Evolutionary conservation across 1,140 invertebrate species (phyloP), one percentile per base, ranked within the genome.

Genomic region (Phthorimaea operculella): DNA sequence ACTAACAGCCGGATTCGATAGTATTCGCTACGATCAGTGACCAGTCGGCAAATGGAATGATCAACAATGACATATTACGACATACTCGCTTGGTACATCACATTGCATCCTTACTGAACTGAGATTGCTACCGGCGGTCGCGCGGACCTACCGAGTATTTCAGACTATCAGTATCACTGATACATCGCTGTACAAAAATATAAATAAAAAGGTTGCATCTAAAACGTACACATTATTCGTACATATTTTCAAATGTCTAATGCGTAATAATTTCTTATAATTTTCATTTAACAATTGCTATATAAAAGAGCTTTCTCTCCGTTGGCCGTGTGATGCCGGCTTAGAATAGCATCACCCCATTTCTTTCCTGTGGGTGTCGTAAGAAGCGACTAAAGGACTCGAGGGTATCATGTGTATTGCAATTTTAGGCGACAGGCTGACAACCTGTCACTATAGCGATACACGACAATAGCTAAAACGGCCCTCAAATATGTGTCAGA

Each of bases 1-100:
- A 28, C 21, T 28, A 28, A 28, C 21, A 28, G 21, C 21, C 21
- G 21, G 21, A 28, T 28, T 28, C 21, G 21, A 28, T 28, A 28
- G 21, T 28, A 28, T 28, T 4, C 21, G 21, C 21, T 28, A 28
- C 21, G 21, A 28, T 28, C 21, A 28, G 21, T 28, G 21, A 39
- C 36, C n/a, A n/a, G 36, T 58, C 44, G 14, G 55, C 18, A 58
- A 48, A 61, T 65, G 72, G 76, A 78, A 79, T 79, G 76, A 76
- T 74, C 57, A 61, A 63, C 57, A 62, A 69, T 57, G 63, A 66
- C 45, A 56, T 63, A 53, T 69, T 71, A 73, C 71, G 21, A 28
- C 21, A 28, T 28, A 28, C 21, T 28, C 21, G 21, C 21, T 28
- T 28, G 10, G 36, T 39, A 39, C 2, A 12, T 12, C 10, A 39